Percentiles rank a stretch among this genome's conserved stretches.
These are phyloP conservation scores for Cylloceria caligata DNA, from an alignment of 2,888 invertebrate genomes.

Conservation along the genomic window DNA sequence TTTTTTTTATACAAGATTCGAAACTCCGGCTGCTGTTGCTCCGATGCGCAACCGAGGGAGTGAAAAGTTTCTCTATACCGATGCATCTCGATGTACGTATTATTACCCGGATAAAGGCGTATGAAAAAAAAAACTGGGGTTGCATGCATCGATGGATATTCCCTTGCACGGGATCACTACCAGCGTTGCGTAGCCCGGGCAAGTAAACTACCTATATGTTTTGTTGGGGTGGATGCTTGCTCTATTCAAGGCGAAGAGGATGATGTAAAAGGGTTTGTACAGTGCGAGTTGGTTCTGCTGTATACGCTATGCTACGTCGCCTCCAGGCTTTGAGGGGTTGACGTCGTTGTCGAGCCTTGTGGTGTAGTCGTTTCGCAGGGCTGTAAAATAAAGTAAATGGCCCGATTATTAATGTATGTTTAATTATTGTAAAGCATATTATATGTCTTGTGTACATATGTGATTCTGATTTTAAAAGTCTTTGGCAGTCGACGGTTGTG, in stretches of 20 bases:
- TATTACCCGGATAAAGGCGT: slow-evolving; percentile 58
- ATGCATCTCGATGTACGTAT: slow-evolving; percentile 53
- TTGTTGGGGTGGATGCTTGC: slow-evolving; percentile 63
- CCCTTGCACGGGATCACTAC: slow-evolving; percentile 41
- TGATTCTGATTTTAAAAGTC: not conserved
- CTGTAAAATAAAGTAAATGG: slow-evolving; percentile 24
- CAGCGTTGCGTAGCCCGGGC: slow-evolving; percentile 46
- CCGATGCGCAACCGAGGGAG: slow-evolving; percentile 60
- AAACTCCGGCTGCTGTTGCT: slow-evolving; percentile 43
- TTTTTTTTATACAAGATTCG: slow-evolving; percentile 70
- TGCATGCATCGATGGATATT: slow-evolving; percentile 71
- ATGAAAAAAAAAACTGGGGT: slow-evolving; percentile 64
- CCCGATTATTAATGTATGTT: slow-evolving; percentile 23
- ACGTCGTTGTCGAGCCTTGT: slow-evolving; percentile 32
- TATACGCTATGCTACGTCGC: slow-evolving; percentile 26
- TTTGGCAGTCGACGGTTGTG: not conserved
- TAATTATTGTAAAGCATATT: slow-evolving; percentile 18
- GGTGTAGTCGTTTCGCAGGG: slow-evolving; percentile 28
- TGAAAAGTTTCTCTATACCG: slow-evolving; percentile 60
- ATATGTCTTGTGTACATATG: slow-evolving; percentile 2
- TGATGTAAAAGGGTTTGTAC: slow-evolving; percentile 69
- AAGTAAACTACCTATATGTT: slow-evolving; percentile 39
- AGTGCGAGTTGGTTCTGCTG: slow-evolving; percentile 21
- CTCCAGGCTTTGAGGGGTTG: slow-evolving; percentile 47
- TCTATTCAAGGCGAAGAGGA: slow-evolving; percentile 55